These are phyloP conservation scores for Poeciliopsis occidentalis DNA, from an alignment of 2,113 vertebrate genomes.

Conservation along the genomic window DNA sequence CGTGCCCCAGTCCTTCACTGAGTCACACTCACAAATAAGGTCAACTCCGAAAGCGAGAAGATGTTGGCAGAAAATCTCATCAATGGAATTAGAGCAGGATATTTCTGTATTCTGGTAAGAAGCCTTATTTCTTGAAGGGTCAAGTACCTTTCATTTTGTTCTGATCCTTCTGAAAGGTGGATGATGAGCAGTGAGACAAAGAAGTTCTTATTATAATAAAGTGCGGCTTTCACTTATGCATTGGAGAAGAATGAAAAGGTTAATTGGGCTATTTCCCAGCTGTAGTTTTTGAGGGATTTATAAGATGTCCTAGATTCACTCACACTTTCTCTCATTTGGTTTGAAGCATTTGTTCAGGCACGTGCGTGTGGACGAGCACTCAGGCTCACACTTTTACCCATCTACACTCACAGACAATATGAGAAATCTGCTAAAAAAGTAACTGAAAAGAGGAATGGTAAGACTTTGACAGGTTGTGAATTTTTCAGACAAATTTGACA, in stretches of 20 bases:
- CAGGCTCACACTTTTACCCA: constrained; percentile 15
- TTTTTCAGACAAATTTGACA: too few species aligned
- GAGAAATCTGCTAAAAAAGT: background rate
- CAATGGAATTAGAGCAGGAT: constrained; percentile 63
- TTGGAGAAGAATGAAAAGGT: constrained; percentile 81
- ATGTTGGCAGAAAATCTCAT: constrained; percentile 55
- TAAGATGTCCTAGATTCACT: constrained; percentile 69
- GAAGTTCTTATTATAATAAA: constrained; percentile 73
- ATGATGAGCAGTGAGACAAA: constrained; percentile 36
- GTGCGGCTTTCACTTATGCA: constrained; percentile 76
- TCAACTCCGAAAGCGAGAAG: constrained; percentile 52
- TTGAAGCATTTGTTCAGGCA: constrained; percentile 46
- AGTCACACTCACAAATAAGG: constrained; percentile 66
- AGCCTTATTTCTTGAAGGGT: constrained; percentile 56
- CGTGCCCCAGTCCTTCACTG: constrained; percentile 50
- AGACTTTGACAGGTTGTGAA: too few species aligned
- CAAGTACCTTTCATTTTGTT: constrained; percentile 54
- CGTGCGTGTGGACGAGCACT: constrained; percentile 18
- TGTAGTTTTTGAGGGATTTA: constrained; percentile 84
- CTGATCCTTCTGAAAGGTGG: constrained; percentile 46
- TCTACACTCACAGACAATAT: background rate
- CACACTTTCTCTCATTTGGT: constrained; percentile 63
- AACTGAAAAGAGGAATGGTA: background rate
- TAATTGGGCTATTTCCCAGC: constrained; percentile 84
- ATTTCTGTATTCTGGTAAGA: constrained; percentile 55